Evolutionary conservation across 2,797 vertebrate genomes (phyloP).

Genomic region (Gobionotothen gibberifrons): DNA sequence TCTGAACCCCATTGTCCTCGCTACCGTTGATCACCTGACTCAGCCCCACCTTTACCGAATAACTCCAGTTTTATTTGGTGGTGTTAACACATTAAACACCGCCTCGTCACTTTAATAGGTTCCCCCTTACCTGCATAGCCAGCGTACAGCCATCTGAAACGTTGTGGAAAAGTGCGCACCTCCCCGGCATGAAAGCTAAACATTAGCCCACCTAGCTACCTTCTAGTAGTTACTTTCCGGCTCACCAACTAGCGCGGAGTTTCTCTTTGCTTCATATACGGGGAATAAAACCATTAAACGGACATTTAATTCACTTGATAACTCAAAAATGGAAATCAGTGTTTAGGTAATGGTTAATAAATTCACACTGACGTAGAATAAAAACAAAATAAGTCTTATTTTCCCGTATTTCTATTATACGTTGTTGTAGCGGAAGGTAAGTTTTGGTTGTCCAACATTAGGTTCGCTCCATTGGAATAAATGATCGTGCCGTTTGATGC

Average conservation of each 20-base stretch:
- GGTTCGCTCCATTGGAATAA: neutral
- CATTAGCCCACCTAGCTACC: constrained; percentile 76
- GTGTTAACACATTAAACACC: neutral
- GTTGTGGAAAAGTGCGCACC: constrained; percentile 39
- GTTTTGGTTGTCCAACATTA: constrained; percentile 63
- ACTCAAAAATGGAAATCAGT: rapidly evolving
- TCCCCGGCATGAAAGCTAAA: constrained; percentile 62
- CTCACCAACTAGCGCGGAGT: constrained; percentile 67
- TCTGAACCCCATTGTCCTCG: constrained; percentile 39
- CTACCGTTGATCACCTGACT: constrained; percentile 70
- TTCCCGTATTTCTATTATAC: rapidly evolving
- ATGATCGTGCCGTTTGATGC: neutral
- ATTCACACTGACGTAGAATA: rapidly evolving
- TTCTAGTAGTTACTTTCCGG: constrained; percentile 51
- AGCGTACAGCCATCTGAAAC: constrained; percentile 84
- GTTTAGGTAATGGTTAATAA: rapidly evolving
- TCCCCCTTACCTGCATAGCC: constrained; percentile 85
- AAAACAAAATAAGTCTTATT: rapidly evolving
- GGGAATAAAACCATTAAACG: rapidly evolving
- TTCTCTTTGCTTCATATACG: neutral
- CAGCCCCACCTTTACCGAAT: constrained; percentile 55
- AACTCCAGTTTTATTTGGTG: constrained; percentile 1
- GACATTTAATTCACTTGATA: rapidly evolving
- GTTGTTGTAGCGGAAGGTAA: neutral
- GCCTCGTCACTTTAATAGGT: rapidly evolving